Evolutionary conservation across 2,797 vertebrate genomes (phyloP).

Genomic region (Meda fulgida): DNA sequence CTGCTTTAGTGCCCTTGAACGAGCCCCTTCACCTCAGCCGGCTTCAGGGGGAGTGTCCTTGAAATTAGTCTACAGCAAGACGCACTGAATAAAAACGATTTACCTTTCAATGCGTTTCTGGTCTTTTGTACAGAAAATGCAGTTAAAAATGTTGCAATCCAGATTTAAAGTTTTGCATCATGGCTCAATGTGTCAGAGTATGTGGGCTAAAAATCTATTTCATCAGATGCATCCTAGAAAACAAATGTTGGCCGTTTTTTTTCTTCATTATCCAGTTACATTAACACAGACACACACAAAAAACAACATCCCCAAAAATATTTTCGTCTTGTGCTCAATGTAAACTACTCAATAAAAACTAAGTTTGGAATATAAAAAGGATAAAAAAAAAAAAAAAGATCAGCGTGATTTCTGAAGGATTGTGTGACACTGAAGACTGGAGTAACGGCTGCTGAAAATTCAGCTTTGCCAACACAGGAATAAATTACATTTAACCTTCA

Average conservation of each 20-base stretch:
- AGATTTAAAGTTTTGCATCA: neutral
- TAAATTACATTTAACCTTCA: neutral
- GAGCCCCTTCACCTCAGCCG: constrained; percentile 15
- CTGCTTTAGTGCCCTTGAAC: constrained; percentile 16
- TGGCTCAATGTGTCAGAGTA: neutral
- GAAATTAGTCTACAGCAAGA: neutral
- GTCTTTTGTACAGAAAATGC: neutral
- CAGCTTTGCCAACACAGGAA: neutral
- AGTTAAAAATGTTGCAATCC: neutral
- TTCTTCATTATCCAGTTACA: neutral
- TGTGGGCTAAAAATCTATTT: neutral
- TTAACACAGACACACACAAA: neutral
- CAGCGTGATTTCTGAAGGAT: neutral
- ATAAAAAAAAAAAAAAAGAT: too few relatives aligned
- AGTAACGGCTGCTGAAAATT: too few relatives aligned
- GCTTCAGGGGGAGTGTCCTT: neutral
- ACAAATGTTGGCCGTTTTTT: neutral
- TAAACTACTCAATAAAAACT: neutral
- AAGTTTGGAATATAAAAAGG: neutral
- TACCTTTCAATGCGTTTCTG: neutral
- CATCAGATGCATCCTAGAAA: neutral
- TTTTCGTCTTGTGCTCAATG: neutral
- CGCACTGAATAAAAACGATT: neutral
- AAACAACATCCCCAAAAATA: neutral
- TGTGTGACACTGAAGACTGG: neutral